Conservation (phyloP, 2,888 invertebrate genomes). For the Campopleginae sp. region DNA sequence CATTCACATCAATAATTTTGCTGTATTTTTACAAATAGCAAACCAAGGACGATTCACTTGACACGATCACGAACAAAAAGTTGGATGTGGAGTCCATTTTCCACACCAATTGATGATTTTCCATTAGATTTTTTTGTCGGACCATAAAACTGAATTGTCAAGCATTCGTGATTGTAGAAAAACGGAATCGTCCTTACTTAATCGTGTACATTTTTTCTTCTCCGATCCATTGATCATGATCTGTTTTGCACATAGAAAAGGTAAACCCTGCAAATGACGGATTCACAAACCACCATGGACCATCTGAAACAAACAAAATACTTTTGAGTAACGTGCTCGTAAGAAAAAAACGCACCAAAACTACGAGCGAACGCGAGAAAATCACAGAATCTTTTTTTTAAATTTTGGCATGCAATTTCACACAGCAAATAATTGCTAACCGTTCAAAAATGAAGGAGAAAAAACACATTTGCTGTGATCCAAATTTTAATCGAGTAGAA, state of each 20-base stretch:
- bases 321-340: constrained; percentile 67
- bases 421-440: constrained; percentile 28
- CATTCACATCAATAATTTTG: constrained; percentile 78
- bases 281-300: constrained; percentile 69
- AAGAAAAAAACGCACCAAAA: constrained; percentile 33
- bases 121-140: neutral
- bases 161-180: neutral
- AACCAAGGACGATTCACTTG: neutral
- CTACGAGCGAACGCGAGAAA: constrained; percentile 60
- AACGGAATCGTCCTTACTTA: neutral
- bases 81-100: neutral
- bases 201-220: constrained; percentile 20
- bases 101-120: too few species aligned
- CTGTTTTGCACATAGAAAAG: constrained; percentile 71
- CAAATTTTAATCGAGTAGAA: neutral
- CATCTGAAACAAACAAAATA: constrained; percentile 62
- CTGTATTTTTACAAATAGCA: constrained; percentile 78
- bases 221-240: constrained; percentile 58
- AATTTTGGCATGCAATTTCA: constrained; percentile 45
- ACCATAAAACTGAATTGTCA: neutral
- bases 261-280: constrained; percentile 66
- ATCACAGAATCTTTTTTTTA: constrained; percentile 44
- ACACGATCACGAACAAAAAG: constrained; percentile 13
- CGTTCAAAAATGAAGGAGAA: constrained; percentile 13
- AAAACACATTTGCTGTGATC: constrained; percentile 3